Evolutionary conservation across 2,797 vertebrate species (phyloP).

Genomic region (Microctenopoma stevenorrisi): DNA sequence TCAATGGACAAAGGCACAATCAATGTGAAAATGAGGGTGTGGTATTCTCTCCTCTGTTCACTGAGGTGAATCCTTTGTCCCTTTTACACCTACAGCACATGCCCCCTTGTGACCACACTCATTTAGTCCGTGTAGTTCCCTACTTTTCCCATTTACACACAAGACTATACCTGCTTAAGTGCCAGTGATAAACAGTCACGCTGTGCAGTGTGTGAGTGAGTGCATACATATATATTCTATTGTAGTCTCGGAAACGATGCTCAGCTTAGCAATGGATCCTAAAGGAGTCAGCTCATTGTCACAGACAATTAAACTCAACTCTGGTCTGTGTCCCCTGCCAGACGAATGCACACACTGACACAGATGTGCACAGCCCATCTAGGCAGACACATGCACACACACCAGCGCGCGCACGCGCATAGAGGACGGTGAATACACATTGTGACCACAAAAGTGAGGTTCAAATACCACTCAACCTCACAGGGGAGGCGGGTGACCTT

Average conservation of each 20-base stretch:
- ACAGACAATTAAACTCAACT: slow-evolving; percentile 69
- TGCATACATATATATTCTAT: slow-evolving; percentile 23
- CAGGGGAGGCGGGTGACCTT: slow-evolving; percentile 79
- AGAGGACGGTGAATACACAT: slow-evolving; percentile 51
- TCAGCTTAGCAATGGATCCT: slow-evolving; percentile 66
- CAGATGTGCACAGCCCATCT: neutral
- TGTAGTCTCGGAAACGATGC: slow-evolving; percentile 47
- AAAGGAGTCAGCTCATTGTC: slow-evolving; percentile 72
- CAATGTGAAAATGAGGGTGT: neutral
- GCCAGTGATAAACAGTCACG: slow-evolving; percentile 21
- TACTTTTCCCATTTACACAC: slow-evolving; percentile 14
- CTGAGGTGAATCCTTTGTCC: slow-evolving; percentile 10
- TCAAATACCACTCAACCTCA: slow-evolving; percentile 82
- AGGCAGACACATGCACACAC: slow-evolving; percentile 13
- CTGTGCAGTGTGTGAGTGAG: slow-evolving; percentile 11
- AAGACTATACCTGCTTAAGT: slow-evolving; percentile 8
- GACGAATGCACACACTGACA: slow-evolving; percentile 41
- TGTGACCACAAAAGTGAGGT: slow-evolving; percentile 72
- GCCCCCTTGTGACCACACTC: slow-evolving; percentile 7
- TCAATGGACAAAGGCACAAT: neutral
- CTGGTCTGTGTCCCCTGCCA: slow-evolving; percentile 53
- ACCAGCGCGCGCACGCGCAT: slow-evolving; percentile 22
- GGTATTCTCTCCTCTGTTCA: neutral
- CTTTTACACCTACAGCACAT: slow-evolving; percentile 24
- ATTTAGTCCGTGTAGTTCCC: slow-evolving; percentile 10